Evolutionary conservation across 2,113 vertebrate genomes (phyloP).

Genomic region (Callipepla californica): DNA sequence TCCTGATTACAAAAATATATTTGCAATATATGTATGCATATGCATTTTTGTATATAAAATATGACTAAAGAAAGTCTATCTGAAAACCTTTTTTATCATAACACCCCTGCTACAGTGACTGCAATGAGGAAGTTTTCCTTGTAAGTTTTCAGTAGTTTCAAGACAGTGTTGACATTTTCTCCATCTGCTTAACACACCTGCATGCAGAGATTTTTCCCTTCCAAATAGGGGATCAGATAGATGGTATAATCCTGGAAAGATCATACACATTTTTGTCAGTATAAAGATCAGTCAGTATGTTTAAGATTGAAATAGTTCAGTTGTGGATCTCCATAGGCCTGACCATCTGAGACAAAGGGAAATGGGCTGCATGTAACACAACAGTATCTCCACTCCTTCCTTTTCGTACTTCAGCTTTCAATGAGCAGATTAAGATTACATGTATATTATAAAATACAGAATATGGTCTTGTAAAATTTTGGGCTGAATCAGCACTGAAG

Average conservation of each 20-base stretch:
- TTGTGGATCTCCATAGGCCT: not conserved
- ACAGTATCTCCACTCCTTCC: not conserved
- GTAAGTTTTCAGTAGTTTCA: not conserved
- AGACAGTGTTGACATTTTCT: not conserved
- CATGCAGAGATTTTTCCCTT: not conserved
- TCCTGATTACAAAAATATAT: not conserved
- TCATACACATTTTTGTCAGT: not conserved
- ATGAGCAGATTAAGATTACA: not conserved
- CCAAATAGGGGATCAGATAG: not conserved
- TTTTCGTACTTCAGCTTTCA: not conserved
- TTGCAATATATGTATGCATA: not conserved
- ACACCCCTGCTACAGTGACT: not conserved
- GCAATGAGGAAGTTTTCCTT: not conserved
- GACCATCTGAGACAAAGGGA: not conserved
- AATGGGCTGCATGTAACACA: rapidly evolving
- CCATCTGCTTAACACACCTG: not conserved
- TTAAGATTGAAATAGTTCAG: not conserved
- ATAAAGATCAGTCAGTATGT: not conserved
- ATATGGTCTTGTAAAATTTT: not conserved
- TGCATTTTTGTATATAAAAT: not conserved
- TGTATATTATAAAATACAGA: not conserved
- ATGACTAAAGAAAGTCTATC: not conserved
- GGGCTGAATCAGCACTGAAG: not conserved
- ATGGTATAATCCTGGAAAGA: not conserved
- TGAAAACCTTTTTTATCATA: not conserved